Evolutionary conservation across 2,888 invertebrate species (phyloP), one percentile per base, ranked within the genome.

Genomic region (Caenorhabditis panamensis): DNA sequence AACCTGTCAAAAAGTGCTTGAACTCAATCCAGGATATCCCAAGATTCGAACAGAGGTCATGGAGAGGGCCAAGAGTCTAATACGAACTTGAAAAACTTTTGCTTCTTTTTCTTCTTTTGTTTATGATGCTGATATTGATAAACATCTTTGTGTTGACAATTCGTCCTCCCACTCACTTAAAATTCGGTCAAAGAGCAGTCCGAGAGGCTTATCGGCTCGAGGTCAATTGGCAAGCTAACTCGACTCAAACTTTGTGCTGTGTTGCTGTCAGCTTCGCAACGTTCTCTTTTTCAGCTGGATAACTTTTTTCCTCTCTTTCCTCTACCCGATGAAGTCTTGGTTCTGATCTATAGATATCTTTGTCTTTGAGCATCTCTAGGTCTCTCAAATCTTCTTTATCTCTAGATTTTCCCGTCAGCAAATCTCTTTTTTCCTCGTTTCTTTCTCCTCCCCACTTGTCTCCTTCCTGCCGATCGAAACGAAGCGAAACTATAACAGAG

Each of bases 41-140:
- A 95, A 95, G 88, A 95, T 98, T 59, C 94, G 94, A 84, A 96
- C 96, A 91, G 97, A 98, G 87, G 95, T 98, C 86, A 92, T 97
- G 83, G 97, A 97, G 85, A 97, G 97, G 85, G 92, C 93, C 0
- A 87, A 93, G 28, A 69, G 53, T 44, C 67, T 24, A 26, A 79
- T 85, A 9, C 56, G 82, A 28, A 82, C 81, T 1, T 72, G 31
- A 72, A 16, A 8, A 31, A 41, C n/a, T 26, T 47, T 18, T 13
- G 0, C 31, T 1, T 22, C 18, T 31, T 2, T 31, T 1, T 20
- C 9, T n/a, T n/a, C n/a, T n/a, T n/a, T n/a, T n/a, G n/a, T n/a
- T n/a, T n/a, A n/a, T n/a, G n/a, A n/a, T n/a, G n/a, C n/a, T n/a
- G n/a, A n/a, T 13, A 41, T 3, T 41, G 51, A 56, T 54, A 28